Conservation (phyloP, 2,888 invertebrate species). For the Eurytoma californica region DNA sequence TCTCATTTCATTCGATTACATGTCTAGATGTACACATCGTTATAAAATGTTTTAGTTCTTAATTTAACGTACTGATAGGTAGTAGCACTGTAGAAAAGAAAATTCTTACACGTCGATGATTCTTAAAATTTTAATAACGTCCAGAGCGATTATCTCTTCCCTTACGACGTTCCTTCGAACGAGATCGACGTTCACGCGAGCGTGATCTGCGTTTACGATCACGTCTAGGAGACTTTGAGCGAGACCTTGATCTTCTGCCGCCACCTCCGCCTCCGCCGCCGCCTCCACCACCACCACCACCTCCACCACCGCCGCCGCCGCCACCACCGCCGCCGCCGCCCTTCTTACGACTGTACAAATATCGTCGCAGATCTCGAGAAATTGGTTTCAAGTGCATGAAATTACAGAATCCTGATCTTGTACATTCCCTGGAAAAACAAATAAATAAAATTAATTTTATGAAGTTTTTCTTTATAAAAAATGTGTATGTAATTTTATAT, state of each 20-base stretch:
- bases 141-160: constrained; percentile 76
- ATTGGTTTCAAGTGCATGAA: constrained; percentile 99
- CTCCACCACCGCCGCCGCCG: constrained; percentile 73
- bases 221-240: constrained; percentile 77
- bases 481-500: not conserved
- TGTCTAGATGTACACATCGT: too few relatives aligned
- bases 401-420: constrained; percentile 99
- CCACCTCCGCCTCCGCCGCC: constrained; percentile 74
- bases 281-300: too few relatives aligned
- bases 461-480: too few relatives aligned
- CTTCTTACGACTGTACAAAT: constrained; percentile 85
- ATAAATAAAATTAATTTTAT: not conserved
- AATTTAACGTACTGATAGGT: too few relatives aligned
- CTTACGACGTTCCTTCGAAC: constrained; percentile 72
- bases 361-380: constrained; percentile 92
- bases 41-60: too few relatives aligned
- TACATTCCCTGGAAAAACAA: constrained; percentile 85
- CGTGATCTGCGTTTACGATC: constrained; percentile 74
- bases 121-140: constrained; percentile 71
- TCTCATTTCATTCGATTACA: too few relatives aligned
- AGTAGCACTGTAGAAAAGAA: too few relatives aligned
- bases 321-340: constrained; percentile 71
- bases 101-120: too few relatives aligned
- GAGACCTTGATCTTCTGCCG: constrained; percentile 79
- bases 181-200: constrained; percentile 72